Conservation (phyloP, 2,888 invertebrate genomes). For the Tenthredo livida region DNA sequence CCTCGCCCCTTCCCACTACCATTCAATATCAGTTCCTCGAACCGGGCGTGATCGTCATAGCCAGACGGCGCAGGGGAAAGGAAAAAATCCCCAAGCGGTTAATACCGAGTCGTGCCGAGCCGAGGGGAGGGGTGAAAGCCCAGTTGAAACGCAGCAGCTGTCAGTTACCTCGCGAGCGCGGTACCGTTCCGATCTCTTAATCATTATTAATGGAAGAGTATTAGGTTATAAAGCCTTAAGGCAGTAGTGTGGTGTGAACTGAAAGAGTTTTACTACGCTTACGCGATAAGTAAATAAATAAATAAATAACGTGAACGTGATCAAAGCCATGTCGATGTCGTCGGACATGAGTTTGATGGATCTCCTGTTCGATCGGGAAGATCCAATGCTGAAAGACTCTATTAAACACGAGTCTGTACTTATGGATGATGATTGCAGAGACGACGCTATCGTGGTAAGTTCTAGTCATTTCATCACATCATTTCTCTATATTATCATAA, state of each 20-base stretch:
- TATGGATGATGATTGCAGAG: slow-evolving; percentile 65
- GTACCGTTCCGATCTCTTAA: background rate
- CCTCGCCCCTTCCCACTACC: background rate
- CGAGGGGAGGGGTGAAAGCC: slow-evolving; percentile 26
- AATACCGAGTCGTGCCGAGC: background rate
- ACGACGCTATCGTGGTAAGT: slow-evolving; percentile 69
- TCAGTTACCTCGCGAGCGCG: slow-evolving; percentile 50
- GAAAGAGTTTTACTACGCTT: background rate
- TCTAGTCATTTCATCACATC: background rate
- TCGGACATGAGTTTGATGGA: slow-evolving; percentile 76
- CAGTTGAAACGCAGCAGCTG: slow-evolving; percentile 44
- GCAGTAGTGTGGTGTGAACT: slow-evolving; percentile 44
- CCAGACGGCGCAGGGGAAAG: slow-evolving; percentile 16
- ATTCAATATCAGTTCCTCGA: slow-evolving; percentile 12
- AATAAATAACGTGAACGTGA: slow-evolving; percentile 31
- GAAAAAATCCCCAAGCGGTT: background rate
- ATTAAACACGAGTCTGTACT: slow-evolving; percentile 68
- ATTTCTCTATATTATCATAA: background rate
- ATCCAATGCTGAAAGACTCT: slow-evolving; percentile 71
- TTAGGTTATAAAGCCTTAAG: slow-evolving; percentile 39
- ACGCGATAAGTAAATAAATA: background rate
- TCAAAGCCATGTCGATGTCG: slow-evolving; percentile 69
- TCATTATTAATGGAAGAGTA: slow-evolving; percentile 39
- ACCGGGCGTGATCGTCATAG: slow-evolving; percentile 21
- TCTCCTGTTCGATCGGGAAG: slow-evolving; percentile 75